A percentile compares a stretch with the other conserved stretches of the same genome.
Evolutionary conservation across 2,797 vertebrate species (phyloP).

Genomic region (Sebastes ruberrimus): DNA sequence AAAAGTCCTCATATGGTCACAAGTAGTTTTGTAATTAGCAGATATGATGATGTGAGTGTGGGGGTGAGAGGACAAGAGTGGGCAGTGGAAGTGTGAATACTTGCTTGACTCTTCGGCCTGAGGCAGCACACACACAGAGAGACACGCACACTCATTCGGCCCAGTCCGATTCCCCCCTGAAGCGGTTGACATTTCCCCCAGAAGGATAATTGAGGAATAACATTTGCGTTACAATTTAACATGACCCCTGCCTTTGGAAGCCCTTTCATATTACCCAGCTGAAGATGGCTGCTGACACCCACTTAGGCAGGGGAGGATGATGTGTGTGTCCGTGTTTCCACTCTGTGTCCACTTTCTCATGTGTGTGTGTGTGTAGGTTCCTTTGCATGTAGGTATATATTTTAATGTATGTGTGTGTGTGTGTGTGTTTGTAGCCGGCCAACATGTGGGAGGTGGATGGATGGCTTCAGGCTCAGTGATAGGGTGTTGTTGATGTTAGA

Average conservation of each 20-base stretch:
- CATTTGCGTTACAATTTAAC: constrained; percentile 98
- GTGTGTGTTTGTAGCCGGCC: constrained; percentile 5
- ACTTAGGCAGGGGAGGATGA: constrained; percentile 71
- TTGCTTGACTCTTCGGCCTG: constrained; percentile 53
- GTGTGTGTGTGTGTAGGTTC: constrained; percentile 21
- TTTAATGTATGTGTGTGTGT: neutral
- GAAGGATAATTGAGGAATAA: constrained; percentile 98
- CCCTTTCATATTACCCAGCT: constrained; percentile 93
- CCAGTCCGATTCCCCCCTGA: constrained; percentile 82
- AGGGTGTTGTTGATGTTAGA: constrained; percentile 78
- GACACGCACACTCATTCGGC: constrained; percentile 25
- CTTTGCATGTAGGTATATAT: constrained; percentile 19
- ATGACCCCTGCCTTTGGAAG: constrained; percentile 92
- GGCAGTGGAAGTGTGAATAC: constrained; percentile 42
- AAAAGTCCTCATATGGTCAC: neutral
- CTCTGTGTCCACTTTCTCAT: neutral
- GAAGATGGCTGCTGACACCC: constrained; percentile 88
- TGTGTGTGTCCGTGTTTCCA: constrained; percentile 11
- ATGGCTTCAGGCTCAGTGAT: constrained; percentile 71
- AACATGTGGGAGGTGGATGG: constrained; percentile 65
- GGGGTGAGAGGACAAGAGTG: constrained; percentile 9
- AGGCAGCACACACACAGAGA: constrained; percentile 57
- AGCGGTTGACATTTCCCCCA: constrained; percentile 96
- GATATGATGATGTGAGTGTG: constrained; percentile 10
- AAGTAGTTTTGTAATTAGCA: constrained; percentile 23